These are phyloP conservation scores for Patiria pectinifera DNA, from an alignment of 53 echinoderm and acorn worm genomes.

Conservation along the genomic window DNA sequence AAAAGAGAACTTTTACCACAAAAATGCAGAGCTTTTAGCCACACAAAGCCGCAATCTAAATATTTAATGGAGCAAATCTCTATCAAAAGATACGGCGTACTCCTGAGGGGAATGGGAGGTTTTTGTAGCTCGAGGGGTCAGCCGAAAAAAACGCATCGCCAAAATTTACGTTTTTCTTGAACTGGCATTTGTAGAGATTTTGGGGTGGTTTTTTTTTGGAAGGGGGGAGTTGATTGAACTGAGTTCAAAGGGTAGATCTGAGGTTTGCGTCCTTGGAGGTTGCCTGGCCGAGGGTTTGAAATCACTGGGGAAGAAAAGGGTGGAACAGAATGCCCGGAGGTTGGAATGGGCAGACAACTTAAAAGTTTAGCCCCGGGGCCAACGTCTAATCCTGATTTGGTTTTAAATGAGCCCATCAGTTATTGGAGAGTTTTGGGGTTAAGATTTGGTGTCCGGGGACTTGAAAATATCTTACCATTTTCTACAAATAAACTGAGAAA, in stretches of 20 bases:
- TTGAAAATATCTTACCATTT: not conserved
- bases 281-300: not conserved
- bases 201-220: not conserved
- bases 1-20: not conserved
- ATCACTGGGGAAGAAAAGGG: not conserved
- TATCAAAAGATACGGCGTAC: constrained; percentile 28
- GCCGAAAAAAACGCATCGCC: not conserved
- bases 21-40: not conserved
- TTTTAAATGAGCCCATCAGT: not conserved
- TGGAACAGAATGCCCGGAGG: not conserved
- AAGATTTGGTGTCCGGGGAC: not conserved
- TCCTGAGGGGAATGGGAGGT: constrained; percentile 7
- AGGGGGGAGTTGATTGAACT: not conserved
- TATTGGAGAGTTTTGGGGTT: not conserved
- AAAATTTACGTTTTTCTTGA: not conserved
- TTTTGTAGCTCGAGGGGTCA: constrained; percentile 16
- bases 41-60: constrained; percentile 51
- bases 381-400: not conserved
- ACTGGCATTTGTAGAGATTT: not conserved
- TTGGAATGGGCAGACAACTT: not conserved
- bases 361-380: not conserved
- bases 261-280: not conserved
- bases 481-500: not conserved
- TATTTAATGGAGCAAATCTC: constrained; percentile 48
- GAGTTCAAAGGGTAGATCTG: not conserved